Base-by-base conservation (phyloP, 30 jellyfish, hydroid and myxozoan genomes). In the Chironex yamaguchii region DNA sequence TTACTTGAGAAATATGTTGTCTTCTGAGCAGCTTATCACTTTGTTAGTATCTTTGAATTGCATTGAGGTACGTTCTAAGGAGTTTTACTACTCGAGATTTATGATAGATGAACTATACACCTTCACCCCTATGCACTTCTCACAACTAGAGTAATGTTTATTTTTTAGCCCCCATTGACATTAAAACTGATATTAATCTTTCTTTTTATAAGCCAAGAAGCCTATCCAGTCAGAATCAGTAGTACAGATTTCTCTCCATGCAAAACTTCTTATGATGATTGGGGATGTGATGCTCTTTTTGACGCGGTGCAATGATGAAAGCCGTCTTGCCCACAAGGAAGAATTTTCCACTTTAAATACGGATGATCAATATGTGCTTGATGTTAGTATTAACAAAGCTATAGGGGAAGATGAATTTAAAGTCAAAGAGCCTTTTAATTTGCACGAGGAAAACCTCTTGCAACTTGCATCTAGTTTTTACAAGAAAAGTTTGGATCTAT, bases 271-370 rank as follows among this genome's bases (percentile, higher is more conserved):
- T n/a, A 86, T 86, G 90, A 62, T 76, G 78, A 35, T 50, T 26
- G 96, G 96, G 2, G 96, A 86, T 66, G 52, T 86, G 0, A 49
- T 81, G 22, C 72, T 86, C 31, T 42, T 58, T 22, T 17, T 42
- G 58, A 17, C 58, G 9, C 58, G 58, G 9, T 42, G 58, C 17
- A 42, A 42, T 17, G 58, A 42, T 17, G 58, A 42, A 6, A 42
- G 58, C 17, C 58, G 58, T 17, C 31, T 74, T 31, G 96, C 96
- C 4, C 96, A 75, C 81, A 86, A 42, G 64, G 96, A 91, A 63
- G 98, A 91, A 17, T 91, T 58, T 48, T 3, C 28, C 29, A 29
- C 94, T 4, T 70, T 73, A 20, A 91, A 84, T 65, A 89, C 85
- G 24, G 86, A 85, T 30, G 98, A 91, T 49, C 58, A 76, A 9